Conservation (phyloP, 2,797 vertebrate genomes). For the Betta splendens region DNA sequence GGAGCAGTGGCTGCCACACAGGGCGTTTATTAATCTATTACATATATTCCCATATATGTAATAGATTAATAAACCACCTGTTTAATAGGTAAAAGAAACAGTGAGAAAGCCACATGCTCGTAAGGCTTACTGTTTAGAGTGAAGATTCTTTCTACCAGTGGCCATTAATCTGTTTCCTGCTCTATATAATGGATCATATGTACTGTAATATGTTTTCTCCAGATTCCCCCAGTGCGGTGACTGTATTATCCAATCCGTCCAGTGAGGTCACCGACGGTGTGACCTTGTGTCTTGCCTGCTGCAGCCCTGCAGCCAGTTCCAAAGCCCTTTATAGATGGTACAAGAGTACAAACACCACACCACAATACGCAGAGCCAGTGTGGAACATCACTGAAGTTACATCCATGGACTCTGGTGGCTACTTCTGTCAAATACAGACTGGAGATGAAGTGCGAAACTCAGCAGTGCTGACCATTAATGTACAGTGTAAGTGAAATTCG, state of each 20-base stretch:
- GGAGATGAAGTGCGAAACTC: constrained; percentile 49
- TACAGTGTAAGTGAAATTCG: constrained; percentile 62
- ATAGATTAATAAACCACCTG: no score
- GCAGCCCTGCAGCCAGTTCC: constrained; percentile 25
- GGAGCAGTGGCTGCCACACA: no score
- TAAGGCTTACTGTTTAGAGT: no score
- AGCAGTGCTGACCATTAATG: constrained; percentile 35
- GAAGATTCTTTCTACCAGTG: no score
- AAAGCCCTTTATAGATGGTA: constrained; percentile 51
- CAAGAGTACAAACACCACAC: constrained; percentile 20
- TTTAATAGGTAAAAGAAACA: no score
- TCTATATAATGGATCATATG: no score
- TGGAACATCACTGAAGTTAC: constrained; percentile 46
- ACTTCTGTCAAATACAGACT: constrained; percentile 62
- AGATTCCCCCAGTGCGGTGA: constrained; percentile 45
- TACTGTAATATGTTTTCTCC: constrained; percentile 3
- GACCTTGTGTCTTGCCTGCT: constrained; percentile 60
- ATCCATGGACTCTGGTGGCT: constrained; percentile 52
- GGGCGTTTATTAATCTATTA: no score
- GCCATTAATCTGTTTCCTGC: no score
- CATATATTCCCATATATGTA: no score
- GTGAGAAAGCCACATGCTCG: no score
- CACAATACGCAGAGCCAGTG: constrained; percentile 30
- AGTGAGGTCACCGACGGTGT: constrained; percentile 38
- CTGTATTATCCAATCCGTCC: constrained; percentile 41